phyloP scores from a whole-genome alignment of 2,113 vertebrate genomes.

The Trogon melanurus region DNA sequence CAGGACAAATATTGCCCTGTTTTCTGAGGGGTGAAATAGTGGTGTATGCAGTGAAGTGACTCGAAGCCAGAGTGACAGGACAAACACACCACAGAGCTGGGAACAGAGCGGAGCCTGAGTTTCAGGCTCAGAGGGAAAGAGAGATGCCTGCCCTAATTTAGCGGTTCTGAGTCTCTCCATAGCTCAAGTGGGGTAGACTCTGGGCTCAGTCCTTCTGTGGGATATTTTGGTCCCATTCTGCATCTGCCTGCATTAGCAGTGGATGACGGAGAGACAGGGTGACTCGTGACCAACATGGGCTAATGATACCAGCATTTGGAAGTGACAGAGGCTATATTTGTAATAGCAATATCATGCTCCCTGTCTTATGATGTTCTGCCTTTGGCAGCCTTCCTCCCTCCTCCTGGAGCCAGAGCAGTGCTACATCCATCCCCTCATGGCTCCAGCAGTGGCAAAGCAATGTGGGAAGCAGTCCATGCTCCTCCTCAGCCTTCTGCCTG shows the following conservation, averaged over 20 bases:
- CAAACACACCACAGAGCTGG: fast-evolving
- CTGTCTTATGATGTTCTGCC: neutral
- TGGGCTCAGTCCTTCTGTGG: neutral
- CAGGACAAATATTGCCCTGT: neutral
- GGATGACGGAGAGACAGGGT: neutral
- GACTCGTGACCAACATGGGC: neutral
- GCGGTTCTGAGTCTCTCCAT: neutral
- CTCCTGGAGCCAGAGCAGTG: neutral
- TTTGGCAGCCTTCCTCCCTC: neutral
- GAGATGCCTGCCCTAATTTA: neutral
- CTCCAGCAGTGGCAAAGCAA: neutral
- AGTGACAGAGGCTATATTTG: neutral
- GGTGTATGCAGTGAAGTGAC: neutral
- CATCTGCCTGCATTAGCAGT: neutral
- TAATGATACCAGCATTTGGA: neutral
- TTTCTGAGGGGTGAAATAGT: neutral
- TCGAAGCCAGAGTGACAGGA: neutral
- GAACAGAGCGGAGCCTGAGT: neutral
- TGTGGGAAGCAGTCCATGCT: neutral
- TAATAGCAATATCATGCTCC: neutral
- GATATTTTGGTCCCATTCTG: neutral
- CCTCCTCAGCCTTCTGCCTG: neutral
- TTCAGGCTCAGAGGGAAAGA: neutral
- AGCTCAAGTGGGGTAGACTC: neutral
- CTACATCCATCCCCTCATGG: fast-evolving